phyloP scores from a whole-genome alignment of 2,113 vertebrate genomes.

The Zeus faber region DNA sequence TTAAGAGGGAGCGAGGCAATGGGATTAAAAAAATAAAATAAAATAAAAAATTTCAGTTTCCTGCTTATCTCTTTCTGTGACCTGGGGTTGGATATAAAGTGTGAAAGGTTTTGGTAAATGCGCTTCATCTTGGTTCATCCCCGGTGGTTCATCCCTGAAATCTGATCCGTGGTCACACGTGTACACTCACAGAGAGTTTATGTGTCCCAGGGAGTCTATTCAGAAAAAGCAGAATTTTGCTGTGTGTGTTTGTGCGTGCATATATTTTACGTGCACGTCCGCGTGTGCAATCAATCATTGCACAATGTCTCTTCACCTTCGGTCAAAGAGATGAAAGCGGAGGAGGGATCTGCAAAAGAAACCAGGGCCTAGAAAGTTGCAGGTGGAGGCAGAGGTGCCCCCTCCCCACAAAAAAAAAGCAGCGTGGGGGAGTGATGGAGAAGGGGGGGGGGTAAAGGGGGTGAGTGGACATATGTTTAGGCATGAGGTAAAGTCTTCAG shows the following conservation, averaged over 20 bases:
- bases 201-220: neutral
- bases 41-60: too few species aligned
- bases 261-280: constrained; percentile 9
- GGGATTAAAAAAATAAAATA: too few species aligned
- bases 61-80: too few species aligned
- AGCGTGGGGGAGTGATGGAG: neutral
- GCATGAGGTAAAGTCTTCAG: constrained; percentile 61
- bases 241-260: neutral
- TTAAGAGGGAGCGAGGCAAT: too few species aligned
- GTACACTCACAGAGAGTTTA: too few species aligned
- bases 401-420: too few species aligned
- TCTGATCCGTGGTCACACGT: too few species aligned
- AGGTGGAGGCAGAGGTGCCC: neutral
- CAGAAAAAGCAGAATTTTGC: neutral
- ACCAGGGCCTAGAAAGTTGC: constrained; percentile 15
- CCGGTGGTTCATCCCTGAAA: too few species aligned
- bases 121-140: too few species aligned
- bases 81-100: too few species aligned
- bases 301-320: constrained; percentile 17
- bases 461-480: constrained; percentile 38
- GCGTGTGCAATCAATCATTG: constrained; percentile 22
- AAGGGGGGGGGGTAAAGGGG: constrained; percentile 5
- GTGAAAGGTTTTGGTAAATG: too few species aligned
- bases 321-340: constrained; percentile 39
- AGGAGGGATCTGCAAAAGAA: constrained; percentile 57